These are phyloP conservation scores for Meiosimyza platycephala DNA, from an alignment of 2,888 invertebrate species.

Conservation along the genomic window DNA sequence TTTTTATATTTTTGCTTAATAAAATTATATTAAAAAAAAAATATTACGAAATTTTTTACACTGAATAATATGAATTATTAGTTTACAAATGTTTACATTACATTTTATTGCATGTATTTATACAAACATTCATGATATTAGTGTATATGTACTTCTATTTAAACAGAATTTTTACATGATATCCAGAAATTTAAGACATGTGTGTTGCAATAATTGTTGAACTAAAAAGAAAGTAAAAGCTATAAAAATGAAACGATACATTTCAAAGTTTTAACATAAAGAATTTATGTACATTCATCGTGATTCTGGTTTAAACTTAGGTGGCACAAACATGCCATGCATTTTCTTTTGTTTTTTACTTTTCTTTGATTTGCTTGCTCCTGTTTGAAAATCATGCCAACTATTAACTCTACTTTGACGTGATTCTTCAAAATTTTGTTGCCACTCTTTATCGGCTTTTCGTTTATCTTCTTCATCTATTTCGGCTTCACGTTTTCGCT, in stretches of 20 bases:
- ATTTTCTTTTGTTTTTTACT: constrained; percentile 84
- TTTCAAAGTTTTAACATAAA: background rate
- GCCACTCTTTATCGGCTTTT: constrained; percentile 95
- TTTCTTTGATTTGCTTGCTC: constrained; percentile 71
- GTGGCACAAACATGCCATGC: constrained; percentile 83
- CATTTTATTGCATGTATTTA: background rate
- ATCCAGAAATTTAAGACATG: too few species aligned
- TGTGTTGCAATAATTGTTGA: background rate
- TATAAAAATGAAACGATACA: constrained; percentile 13
- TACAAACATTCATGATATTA: background rate
- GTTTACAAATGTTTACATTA: too few species aligned
- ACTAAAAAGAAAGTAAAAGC: background rate
- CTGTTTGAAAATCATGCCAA: constrained; percentile 91
- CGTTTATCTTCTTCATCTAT: constrained; percentile 91
- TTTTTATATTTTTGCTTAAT: constrained; percentile 1
- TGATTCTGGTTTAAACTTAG: constrained; percentile 92
- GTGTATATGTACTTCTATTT: background rate
- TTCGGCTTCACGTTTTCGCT: constrained; percentile 93
- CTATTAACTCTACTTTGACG: constrained; percentile 91
- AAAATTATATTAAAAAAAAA: background rate
- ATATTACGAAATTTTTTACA: background rate
- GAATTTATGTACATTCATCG: constrained; percentile 70
- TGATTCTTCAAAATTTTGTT: constrained; percentile 98
- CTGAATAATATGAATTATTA: background rate
- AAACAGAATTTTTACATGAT: background rate